Conservation (phyloP, 2,797 vertebrate genomes). For the Paramormyrops hopkinsi region DNA sequence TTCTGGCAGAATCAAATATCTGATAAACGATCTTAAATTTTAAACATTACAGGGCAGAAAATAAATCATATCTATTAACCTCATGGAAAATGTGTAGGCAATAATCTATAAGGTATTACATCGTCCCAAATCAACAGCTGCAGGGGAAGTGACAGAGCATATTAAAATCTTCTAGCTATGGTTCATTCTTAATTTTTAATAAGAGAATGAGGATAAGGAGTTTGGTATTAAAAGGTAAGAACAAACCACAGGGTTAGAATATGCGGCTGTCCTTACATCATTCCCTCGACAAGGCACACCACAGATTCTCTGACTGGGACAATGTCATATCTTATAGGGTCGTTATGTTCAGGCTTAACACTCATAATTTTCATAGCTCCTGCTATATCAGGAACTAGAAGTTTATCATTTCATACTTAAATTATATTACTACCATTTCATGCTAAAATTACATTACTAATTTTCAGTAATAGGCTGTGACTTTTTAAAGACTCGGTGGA, state of each 20-base stretch:
- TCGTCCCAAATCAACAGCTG: slow-evolving; percentile 43
- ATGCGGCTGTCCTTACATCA: background rate
- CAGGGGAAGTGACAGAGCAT: slow-evolving; percentile 29
- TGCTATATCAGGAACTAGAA: background rate
- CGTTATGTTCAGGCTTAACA: background rate
- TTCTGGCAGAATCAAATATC: slow-evolving; percentile 46
- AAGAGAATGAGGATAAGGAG: too few relatives aligned
- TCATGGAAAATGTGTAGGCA: background rate
- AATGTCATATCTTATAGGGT: slow-evolving; percentile 17
- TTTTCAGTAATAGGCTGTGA: background rate
- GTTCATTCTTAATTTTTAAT: background rate
- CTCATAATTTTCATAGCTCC: background rate
- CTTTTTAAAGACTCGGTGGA: background rate
- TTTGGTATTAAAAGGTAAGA: background rate
- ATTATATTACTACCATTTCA: background rate
- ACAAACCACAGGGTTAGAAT: background rate
- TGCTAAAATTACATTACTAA: background rate
- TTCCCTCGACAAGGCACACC: background rate
- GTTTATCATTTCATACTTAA: background rate
- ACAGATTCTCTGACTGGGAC: slow-evolving; percentile 33
- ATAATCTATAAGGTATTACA: slow-evolving; percentile 48
- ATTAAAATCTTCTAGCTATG: background rate
- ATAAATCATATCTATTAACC: background rate
- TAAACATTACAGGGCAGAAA: slow-evolving; percentile 17
- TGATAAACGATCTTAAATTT: slow-evolving; percentile 62